These are phyloP conservation scores for Aix galericulata DNA, from an alignment of 2,113 vertebrate genomes.

Conservation along the genomic window DNA sequence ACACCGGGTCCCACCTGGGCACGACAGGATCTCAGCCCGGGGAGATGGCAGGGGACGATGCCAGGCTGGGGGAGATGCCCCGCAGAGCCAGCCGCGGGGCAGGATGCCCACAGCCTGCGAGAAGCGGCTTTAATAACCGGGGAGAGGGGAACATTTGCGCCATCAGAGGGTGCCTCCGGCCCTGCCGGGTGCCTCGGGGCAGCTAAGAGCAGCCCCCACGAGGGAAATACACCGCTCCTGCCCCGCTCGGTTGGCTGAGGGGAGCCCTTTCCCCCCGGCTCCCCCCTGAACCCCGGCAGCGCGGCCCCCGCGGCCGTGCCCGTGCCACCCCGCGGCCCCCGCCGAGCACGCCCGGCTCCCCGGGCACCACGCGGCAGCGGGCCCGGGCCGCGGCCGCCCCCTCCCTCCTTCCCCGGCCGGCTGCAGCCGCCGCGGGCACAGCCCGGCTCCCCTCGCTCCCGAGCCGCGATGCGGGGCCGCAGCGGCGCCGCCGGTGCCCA, in stretches of 20 bases:
- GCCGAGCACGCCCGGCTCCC: not conserved
- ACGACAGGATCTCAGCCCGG: not conserved
- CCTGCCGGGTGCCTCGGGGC: not conserved
- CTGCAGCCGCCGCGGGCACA: rapidly evolving
- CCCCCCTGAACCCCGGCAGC: not conserved
- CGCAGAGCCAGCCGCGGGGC: too few relatives aligned
- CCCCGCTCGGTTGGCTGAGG: too few relatives aligned
- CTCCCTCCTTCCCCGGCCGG: not conserved
- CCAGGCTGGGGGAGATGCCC: too few relatives aligned
- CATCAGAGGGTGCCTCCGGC: not conserved
- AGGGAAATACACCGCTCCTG: not conserved
- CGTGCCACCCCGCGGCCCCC: not conserved
- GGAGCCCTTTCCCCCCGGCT: not conserved
- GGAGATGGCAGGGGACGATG: not conserved
- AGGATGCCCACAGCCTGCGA: not conserved
- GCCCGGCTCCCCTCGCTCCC: too few relatives aligned
- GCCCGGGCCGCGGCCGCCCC: not conserved
- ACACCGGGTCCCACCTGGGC: not conserved
- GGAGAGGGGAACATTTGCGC: not conserved
- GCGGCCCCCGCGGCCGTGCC: not conserved
- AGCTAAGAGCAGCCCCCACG: not conserved
- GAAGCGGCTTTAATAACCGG: not conserved
- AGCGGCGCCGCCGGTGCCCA: too few relatives aligned
- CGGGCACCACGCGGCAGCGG: not conserved
- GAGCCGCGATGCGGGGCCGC: too few relatives aligned